A percentile compares a stretch with the other conserved stretches of the same genome.
Conservation (phyloP, 2,113 vertebrate genomes). For the Ahaetulla prasina region DNA sequence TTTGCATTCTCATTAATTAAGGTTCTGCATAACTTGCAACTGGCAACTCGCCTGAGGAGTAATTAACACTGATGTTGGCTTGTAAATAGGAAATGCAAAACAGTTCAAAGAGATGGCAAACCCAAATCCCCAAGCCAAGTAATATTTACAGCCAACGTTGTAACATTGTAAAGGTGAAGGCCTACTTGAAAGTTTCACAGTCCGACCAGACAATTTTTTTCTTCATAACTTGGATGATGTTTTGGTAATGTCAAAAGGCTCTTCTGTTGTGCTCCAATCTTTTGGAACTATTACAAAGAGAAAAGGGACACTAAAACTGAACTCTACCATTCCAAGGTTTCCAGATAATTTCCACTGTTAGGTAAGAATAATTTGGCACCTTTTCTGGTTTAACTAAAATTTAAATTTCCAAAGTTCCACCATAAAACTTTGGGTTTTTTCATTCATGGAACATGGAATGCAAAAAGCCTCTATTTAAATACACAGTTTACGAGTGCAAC, state of each 20-base stretch:
- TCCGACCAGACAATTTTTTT: neutral
- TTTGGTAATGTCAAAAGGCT: neutral
- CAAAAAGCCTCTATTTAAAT: neutral
- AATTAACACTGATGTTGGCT: conserved; percentile 31
- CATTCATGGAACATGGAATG: neutral
- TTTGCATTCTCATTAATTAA: conserved; percentile 27
- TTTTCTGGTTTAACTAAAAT: neutral
- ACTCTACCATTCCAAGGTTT: neutral
- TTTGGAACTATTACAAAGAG: neutral
- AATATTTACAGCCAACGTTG: neutral
- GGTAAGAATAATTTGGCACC: neutral
- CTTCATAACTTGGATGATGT: neutral
- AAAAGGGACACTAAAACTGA: neutral
- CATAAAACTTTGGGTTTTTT: neutral
- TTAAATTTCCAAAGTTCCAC: neutral
- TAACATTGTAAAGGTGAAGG: neutral
- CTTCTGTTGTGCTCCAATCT: neutral
- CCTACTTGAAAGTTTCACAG: neutral
- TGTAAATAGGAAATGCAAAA: neutral
- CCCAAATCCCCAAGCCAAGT: neutral
- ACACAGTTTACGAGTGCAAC: neutral
- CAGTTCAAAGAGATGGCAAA: neutral
- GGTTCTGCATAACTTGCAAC: conserved; percentile 16
- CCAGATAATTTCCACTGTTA: neutral
- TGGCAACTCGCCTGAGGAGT: conserved; percentile 3